A percentile compares a stretch with the other conserved stretches of the same genome.
These are phyloP conservation scores for Tarsius wallacei DNA, from an alignment of 2,797 vertebrate species.

Conservation along the genomic window DNA sequence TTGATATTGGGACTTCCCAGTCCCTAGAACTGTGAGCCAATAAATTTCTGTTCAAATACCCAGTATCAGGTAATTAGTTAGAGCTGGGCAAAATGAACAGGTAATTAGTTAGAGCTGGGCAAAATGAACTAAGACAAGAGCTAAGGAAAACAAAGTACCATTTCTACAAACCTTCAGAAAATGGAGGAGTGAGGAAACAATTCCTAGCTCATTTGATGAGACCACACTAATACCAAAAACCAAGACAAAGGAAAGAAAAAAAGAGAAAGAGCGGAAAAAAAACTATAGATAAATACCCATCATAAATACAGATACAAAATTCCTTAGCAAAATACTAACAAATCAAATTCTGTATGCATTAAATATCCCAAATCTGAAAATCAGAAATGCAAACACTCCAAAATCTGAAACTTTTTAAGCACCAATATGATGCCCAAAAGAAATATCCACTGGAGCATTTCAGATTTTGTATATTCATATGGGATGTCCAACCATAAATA, in stretches of 20 bases:
- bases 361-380: neutral
- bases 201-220: neutral
- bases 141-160: neutral
- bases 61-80: neutral
- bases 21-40: too few relatives aligned
- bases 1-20: neutral
- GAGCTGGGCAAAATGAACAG: neutral
- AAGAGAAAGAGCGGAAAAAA: neutral
- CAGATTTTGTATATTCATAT: too few relatives aligned
- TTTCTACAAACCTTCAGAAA: slow-evolving; percentile 23
- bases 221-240: neutral
- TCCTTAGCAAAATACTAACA: too few relatives aligned
- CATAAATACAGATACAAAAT: too few relatives aligned
- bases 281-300: neutral
- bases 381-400: too few relatives aligned
- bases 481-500: too few relatives aligned
- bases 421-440: too few relatives aligned
- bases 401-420: neutral
- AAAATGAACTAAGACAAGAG: neutral
- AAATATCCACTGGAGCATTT: too few relatives aligned
- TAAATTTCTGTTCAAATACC: neutral
- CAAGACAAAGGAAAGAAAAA: neutral
- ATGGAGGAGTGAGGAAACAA: neutral
- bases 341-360: too few relatives aligned
- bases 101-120: neutral